These are phyloP conservation scores for Macrocentrus cingulum DNA, from an alignment of 1,140 invertebrate species.

Conservation along the genomic window DNA sequence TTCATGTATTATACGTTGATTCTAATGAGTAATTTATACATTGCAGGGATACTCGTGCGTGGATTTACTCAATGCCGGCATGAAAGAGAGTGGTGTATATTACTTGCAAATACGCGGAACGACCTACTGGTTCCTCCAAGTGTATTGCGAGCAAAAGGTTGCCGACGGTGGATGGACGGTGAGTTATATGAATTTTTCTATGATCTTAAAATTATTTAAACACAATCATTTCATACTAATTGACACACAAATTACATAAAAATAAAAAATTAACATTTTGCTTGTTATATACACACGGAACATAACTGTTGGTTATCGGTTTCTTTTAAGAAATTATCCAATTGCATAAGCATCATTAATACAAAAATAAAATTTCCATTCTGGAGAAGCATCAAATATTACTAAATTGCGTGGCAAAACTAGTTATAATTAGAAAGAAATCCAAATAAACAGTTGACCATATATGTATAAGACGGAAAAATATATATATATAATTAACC, in stretches of 20 bases:
- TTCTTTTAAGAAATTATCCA: too few species aligned
- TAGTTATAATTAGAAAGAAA: too few species aligned
- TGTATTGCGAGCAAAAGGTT: slow-evolving; percentile 88
- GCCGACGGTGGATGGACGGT: slow-evolving; percentile 94
- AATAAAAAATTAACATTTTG: background rate
- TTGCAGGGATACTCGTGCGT: slow-evolving; percentile 81
- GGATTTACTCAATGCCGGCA: slow-evolving; percentile 79
- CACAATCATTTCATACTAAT: too few species aligned
- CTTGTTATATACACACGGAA: background rate
- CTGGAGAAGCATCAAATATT: too few species aligned
- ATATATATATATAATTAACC: too few species aligned
- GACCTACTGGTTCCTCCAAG: slow-evolving; percentile 89
- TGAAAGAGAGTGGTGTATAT: slow-evolving; percentile 84
- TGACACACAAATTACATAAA: too few species aligned
- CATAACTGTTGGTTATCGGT: too few species aligned
- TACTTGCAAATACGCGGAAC: slow-evolving; percentile 86
- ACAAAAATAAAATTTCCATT: too few species aligned
- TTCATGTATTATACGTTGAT: slow-evolving; percentile 21
- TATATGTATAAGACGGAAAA: too few species aligned
- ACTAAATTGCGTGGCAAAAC: too few species aligned
- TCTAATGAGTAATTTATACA: slow-evolving; percentile 35
- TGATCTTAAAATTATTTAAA: slow-evolving; percentile 5
- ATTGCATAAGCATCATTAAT: too few species aligned
- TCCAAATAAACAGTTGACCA: too few species aligned
- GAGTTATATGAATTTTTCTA: slow-evolving; percentile 50